Conservation (phyloP, 1,140 invertebrate species). For the Zeugodacus cucurbitae region DNA sequence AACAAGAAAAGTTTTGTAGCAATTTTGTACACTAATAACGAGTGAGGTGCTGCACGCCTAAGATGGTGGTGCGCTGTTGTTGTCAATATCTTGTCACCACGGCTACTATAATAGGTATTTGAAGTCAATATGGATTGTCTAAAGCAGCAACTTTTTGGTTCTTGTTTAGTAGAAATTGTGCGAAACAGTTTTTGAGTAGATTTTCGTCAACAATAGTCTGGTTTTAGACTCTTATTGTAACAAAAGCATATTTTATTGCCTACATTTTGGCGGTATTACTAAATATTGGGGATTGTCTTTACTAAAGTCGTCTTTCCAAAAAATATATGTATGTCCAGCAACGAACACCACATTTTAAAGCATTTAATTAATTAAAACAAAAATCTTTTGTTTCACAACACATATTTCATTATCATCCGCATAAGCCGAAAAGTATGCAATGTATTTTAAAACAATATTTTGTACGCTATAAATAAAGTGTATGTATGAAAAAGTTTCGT, state of each 20-base stretch:
- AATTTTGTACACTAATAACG: constrained; percentile 11
- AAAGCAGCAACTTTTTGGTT: not conserved
- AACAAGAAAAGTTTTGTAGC: constrained; percentile 19
- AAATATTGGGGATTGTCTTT: too few relatives aligned
- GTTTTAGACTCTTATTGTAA: not conserved
- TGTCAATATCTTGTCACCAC: not conserved
- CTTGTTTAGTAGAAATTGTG: not conserved
- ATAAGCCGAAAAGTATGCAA: not conserved
- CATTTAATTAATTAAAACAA: not conserved
- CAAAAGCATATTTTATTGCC: not conserved
- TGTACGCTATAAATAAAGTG: not conserved
- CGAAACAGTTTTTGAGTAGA: not conserved
- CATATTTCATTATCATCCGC: not conserved
- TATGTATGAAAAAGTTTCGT: not conserved
- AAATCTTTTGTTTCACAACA: not conserved
- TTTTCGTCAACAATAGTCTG: not conserved
- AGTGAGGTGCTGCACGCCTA: not conserved
- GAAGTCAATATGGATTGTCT: not conserved
- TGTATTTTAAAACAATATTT: not conserved
- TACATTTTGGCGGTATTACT: not conserved
- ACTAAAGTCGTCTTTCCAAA: too few relatives aligned
- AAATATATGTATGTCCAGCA: not conserved
- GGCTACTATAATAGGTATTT: not conserved
- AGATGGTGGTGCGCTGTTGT: not conserved
- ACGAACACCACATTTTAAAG: not conserved